These are phyloP conservation scores for Dendrolimus kikuchii DNA, from an alignment of 1,140 invertebrate species.

Conservation along the genomic window DNA sequence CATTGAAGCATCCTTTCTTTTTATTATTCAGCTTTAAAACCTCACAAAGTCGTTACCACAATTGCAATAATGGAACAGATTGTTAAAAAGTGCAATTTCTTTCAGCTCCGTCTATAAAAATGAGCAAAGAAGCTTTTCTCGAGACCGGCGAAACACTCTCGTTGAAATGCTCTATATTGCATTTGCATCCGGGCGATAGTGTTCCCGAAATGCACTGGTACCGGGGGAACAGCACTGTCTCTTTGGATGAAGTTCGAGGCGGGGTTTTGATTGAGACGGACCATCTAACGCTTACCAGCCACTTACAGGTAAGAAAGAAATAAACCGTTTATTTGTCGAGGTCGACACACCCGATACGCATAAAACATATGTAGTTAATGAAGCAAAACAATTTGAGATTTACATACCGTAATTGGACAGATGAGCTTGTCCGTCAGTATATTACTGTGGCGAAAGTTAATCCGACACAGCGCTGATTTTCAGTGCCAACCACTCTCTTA, in stretches of 20 bases:
- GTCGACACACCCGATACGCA: no score
- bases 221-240: constrained; percentile 36
- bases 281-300: constrained; percentile 46
- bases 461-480: no score
- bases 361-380: no score
- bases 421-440: no score
- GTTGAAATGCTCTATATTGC: constrained; percentile 47
- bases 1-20: no score
- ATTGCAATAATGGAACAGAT: neutral
- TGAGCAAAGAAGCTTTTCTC: constrained; percentile 57
- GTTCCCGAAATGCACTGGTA: constrained; percentile 46
- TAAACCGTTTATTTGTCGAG: no score
- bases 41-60: neutral
- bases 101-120: constrained; percentile 58
- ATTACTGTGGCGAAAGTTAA: no score
- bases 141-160: constrained; percentile 58
- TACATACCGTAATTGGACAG: no score
- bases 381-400: no score
- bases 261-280: constrained; percentile 58
- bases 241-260: constrained; percentile 51
- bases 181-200: constrained; percentile 37
- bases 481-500: no score
- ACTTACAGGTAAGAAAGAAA: constrained; percentile 43
- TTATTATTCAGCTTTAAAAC: no score
- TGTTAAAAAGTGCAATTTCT: constrained; percentile 6